A percentile compares a stretch with the other conserved stretches of the same genome.
phyloP scores from a whole-genome alignment of 1,140 invertebrate genomes.

The Drosophila elegans region DNA sequence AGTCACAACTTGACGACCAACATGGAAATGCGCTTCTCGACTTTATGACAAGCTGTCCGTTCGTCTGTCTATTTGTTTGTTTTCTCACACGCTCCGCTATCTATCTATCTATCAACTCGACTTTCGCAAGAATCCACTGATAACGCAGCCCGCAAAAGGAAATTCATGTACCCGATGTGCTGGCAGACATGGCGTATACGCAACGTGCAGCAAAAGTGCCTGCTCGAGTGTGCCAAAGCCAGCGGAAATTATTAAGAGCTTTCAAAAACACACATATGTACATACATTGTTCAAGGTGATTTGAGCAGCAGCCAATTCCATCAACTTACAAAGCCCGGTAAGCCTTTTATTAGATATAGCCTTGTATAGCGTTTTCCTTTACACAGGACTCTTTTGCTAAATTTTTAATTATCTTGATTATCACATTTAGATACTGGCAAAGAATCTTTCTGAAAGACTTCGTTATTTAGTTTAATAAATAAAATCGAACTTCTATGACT shows the following conservation, averaged over 20 bases:
- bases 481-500: neutral
- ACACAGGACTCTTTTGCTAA: no score
- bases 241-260: constrained; percentile 39
- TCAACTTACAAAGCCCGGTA: constrained; percentile 1
- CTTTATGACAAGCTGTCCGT: constrained; percentile 61
- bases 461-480: neutral
- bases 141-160: constrained; percentile 33
- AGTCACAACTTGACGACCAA: constrained; percentile 46
- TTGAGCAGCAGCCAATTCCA: constrained; percentile 25
- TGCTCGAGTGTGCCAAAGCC: constrained; percentile 13
- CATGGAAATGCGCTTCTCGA: constrained; percentile 68
- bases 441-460: no score
- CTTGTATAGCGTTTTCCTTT: no score
- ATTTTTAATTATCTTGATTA: neutral
- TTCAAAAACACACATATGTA: constrained; percentile 1
- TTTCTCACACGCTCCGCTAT: constrained; percentile 6
- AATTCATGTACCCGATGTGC: constrained; percentile 27
- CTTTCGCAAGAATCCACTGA: constrained; percentile 5
- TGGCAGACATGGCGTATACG: constrained; percentile 24
- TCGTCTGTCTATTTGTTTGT: constrained; percentile 38
- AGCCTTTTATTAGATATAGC: constrained; percentile 34
- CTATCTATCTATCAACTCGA: constrained; percentile 17
- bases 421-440: neutral
- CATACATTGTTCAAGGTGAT: constrained; percentile 44
- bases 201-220: constrained; percentile 3